Conservation (phyloP, 2,797 vertebrate genomes). For the Platalea minor region DNA sequence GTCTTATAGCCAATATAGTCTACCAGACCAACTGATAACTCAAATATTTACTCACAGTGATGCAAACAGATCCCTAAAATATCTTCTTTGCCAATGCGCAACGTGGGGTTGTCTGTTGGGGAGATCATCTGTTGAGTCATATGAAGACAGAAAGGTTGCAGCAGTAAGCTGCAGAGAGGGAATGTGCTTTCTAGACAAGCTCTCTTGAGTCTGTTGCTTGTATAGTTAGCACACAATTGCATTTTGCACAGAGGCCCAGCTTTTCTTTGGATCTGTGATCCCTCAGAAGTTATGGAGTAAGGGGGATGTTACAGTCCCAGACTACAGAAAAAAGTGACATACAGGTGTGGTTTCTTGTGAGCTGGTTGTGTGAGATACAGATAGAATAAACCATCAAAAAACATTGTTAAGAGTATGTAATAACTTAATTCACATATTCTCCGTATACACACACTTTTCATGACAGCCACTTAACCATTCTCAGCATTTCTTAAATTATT, state of each 20-base stretch:
- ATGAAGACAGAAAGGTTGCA: neutral
- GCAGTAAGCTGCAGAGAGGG: neutral
- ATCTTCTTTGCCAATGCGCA: neutral
- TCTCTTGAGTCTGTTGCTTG: neutral
- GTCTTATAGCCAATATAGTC: neutral
- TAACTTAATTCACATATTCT: neutral
- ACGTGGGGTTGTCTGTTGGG: neutral
- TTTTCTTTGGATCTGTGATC: neutral
- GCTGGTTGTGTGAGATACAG: neutral
- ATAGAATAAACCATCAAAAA: neutral
- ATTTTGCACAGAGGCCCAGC: neutral
- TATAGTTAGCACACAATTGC: neutral
- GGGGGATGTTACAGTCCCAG: neutral
- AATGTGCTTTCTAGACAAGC: conserved; percentile 1
- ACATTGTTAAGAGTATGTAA: neutral
- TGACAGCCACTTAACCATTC: neutral
- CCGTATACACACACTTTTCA: neutral
- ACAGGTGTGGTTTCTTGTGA: neutral
- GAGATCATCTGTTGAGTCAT: conserved; percentile 8
- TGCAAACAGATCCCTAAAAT: neutral
- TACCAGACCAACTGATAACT: neutral
- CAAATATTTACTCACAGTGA: conserved; percentile 20
- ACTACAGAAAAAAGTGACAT: neutral
- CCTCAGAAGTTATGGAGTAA: neutral
- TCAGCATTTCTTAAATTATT: neutral